These are phyloP conservation scores for Plemyria rubiginata DNA, from an alignment of 2,888 invertebrate species.

Conservation along the genomic window DNA sequence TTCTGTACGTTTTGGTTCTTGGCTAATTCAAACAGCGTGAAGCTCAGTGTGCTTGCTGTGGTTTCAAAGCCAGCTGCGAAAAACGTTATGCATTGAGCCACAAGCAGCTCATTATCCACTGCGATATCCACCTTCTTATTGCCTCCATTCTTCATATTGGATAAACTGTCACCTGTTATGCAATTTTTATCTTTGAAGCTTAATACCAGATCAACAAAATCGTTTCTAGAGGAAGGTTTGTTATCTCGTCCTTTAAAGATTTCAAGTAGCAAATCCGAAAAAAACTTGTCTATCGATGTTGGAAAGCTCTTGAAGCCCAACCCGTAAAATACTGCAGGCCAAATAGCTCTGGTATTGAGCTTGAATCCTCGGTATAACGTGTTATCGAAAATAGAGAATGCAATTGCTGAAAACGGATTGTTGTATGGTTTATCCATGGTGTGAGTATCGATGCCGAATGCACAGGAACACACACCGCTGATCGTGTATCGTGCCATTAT, in stretches of 20 bases:
- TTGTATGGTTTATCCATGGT: slow-evolving; percentile 48
- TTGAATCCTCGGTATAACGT: slow-evolving; percentile 50
- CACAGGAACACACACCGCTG: slow-evolving; percentile 62
- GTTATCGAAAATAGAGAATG: slow-evolving; percentile 51
- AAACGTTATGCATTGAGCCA: slow-evolving; percentile 82
- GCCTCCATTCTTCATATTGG: slow-evolving; percentile 48
- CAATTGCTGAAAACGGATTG: slow-evolving; percentile 56
- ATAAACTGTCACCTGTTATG: slow-evolving; percentile 58
- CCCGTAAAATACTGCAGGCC: slow-evolving; percentile 62
- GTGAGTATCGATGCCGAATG: slow-evolving; percentile 64
- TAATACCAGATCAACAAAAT: slow-evolving; percentile 64
- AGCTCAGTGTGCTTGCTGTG: slow-evolving; percentile 54
- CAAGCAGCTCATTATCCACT: slow-evolving; percentile 71
- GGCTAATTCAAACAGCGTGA: slow-evolving; percentile 58
- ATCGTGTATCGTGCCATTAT: slow-evolving; percentile 61
- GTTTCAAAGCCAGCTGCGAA: slow-evolving; percentile 67
- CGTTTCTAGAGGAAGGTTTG: slow-evolving; percentile 54
- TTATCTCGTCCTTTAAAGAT: slow-evolving; percentile 54
- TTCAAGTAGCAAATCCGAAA: slow-evolving; percentile 47
- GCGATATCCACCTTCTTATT: slow-evolving; percentile 50
- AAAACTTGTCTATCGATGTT: slow-evolving; percentile 50
- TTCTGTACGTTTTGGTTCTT: slow-evolving; percentile 53
- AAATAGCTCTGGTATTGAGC: slow-evolving; percentile 49
- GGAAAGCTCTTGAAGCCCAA: slow-evolving; percentile 54
- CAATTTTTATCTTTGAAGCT: slow-evolving; percentile 51